Base-by-base conservation (phyloP, 1,140 invertebrate species). In the Hyposmocoma kahamanoa region DNA sequence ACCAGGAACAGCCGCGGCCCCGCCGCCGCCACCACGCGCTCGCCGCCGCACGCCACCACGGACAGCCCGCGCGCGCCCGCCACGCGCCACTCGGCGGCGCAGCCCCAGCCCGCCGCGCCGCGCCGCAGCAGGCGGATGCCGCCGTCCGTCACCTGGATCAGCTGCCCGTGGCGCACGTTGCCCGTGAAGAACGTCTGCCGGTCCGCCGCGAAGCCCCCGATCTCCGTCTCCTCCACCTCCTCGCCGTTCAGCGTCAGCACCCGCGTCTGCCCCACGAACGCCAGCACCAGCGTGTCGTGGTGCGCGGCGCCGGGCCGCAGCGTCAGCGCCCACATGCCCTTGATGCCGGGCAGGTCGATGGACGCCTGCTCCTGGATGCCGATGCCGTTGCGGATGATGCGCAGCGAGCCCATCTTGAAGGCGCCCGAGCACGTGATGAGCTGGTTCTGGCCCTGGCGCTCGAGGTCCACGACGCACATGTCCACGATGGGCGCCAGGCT, bases 401-500 rank as follows among this genome's bases (percentile, higher is more conserved):
- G 89, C 11, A 99, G 87, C 0, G 97, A 98, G 0, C 98, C 98
- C 87, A 99, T 98, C 84, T 99, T 98, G 72, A 94, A 97, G n/a
- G 94, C 94, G 30, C 96, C 97, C 6, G 97, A 99, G 76, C 98
- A 99, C 0, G 98, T 99, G 3, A 99, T 97, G 45, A 99, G 90
- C 87, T 98, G 98, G 6, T 97, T 97, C 87, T 99, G 98, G 0
- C 98, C 98, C 84, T 99, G 97, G 28, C 95, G 87, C 84, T 99
- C 98, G 42, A 98, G 88, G 85, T 99, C 97, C 0, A 99, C 96
- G 1, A 99, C 95, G 57, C 96, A 96, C 95, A 99, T 99, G 83
- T 99, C 98, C 17, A 98, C 90, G 67, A 99, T 99, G 0, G 98
- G 97, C 3, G 97, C 97, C 19, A 99, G 88, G 88, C 98, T 99